Evolutionary conservation across 2,888 invertebrate species (phyloP).

Genomic region (Rhamphomyia laevipes): DNA sequence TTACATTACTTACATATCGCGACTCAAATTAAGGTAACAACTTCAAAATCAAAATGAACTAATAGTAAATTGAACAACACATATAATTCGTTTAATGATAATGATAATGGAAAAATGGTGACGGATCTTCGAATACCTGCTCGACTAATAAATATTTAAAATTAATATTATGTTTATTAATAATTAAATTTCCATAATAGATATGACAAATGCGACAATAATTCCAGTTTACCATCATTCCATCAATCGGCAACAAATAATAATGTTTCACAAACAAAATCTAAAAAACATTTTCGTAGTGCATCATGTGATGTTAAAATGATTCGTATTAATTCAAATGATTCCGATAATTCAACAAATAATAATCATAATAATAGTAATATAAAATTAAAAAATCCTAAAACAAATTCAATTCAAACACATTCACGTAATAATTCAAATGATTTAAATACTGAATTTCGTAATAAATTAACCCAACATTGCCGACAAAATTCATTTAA

Average conservation of each 20-base stretch:
- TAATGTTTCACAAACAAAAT: conserved; percentile 31
- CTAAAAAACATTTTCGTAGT: conserved; percentile 37
- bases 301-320: conserved; percentile 38
- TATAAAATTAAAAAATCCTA: conserved; percentile 30
- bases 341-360: conserved; percentile 1
- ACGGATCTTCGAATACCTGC: too few species aligned
- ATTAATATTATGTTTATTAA: too few species aligned
- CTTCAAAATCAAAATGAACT: too few species aligned
- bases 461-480: conserved; percentile 28
- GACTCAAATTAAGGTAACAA: too few species aligned
- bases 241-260: conserved; percentile 8
- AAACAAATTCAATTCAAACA: conserved; percentile 27
- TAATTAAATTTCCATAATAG: conserved; percentile 20
- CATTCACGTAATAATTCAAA: conserved; percentile 39
- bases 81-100: too few species aligned
- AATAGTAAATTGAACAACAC: too few species aligned
- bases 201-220: conserved; percentile 32
- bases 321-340: conserved; percentile 32
- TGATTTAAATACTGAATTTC: conserved; percentile 31
- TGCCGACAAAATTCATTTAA: conserved; percentile 32
- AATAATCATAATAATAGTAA: conserved; percentile 16
- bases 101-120: too few species aligned
- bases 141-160: too few species aligned
- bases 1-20: too few species aligned
- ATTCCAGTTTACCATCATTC: conserved; percentile 18